Evolutionary conservation across 2,888 invertebrate genomes (phyloP), one percentile per base, ranked within the genome.

Genomic region (Platerodrilus igneus): DNA sequence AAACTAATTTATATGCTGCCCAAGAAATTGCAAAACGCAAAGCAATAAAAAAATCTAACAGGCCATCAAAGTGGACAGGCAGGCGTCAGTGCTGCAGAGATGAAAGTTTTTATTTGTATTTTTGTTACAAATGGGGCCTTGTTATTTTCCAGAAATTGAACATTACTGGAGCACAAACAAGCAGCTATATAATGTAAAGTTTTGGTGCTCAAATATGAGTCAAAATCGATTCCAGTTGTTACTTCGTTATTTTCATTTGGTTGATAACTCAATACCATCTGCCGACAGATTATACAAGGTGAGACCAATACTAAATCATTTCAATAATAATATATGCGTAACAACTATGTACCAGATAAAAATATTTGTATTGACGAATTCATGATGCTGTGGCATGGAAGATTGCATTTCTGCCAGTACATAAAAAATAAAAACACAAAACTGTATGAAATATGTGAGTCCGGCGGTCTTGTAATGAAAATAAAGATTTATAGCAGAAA

Each of bases 351-450:
- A 42, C 51, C 40, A 17, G 39, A 42, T 35, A 47, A 50, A 49
- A 43, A 51, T 46, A 33, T 51, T 29, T 47, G 41, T 41, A 43
- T 56, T 16, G 47, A 54, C 36, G 50, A 48, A 41, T 49, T 41
- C 22, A 54, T 54, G 51, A 41, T 52, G 43, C 37, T 54, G 18
- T 54, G 45, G 46, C 47, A 49, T n/a, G 47, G 52, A 42, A 41
- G 49, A 42, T 39, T 51, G 28, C 19, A 15, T 34, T 55, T 32
- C 25, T 39, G 48, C 20, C 48, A 51, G 25, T 52, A 52, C 41
- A 54, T 54, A 38, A 52, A 52, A 49, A 49, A 54, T 49, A 52
- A 41, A 47, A 44, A 41, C 50, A 51, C 33, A 52, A 58, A 59
- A 54, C 44, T 57, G 34, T 59, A 59, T 45, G 42, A 52, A 40